Percentiles rank a stretch among this genome's conserved stretches.
phyloP scores from a whole-genome alignment of 2,888 invertebrate genomes.

The Lochmaea crataegi region DNA sequence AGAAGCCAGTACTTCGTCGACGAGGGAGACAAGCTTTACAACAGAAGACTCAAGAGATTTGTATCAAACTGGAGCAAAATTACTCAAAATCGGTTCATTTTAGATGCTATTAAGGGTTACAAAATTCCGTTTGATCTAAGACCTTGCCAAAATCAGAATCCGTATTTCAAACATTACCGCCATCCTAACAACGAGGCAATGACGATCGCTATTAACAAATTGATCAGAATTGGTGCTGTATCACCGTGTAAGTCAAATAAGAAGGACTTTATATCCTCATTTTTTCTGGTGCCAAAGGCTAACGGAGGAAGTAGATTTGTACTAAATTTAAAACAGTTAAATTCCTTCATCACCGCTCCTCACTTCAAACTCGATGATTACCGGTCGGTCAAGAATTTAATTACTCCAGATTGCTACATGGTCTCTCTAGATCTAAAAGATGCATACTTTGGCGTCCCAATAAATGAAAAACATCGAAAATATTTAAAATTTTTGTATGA shows the following conservation, averaged over 20 bases:
- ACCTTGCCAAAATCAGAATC: too few relatives aligned
- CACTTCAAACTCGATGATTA: slow-evolving; percentile 15
- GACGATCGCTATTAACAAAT: slow-evolving; percentile 3
- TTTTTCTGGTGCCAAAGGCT: too few relatives aligned
- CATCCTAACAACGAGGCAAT: too few relatives aligned
- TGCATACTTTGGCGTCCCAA: slow-evolving; percentile 4
- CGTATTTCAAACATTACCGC: too few relatives aligned
- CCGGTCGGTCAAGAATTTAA: slow-evolving; percentile 12
- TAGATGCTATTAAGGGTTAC: too few relatives aligned
- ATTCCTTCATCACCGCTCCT: slow-evolving; percentile 6
- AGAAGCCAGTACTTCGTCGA: too few relatives aligned
- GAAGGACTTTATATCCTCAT: slow-evolving; percentile 11
- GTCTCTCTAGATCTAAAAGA: slow-evolving; percentile 12
- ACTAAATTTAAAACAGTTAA: too few relatives aligned
- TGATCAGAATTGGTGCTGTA: slow-evolving; percentile 12
- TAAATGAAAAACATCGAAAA: too few relatives aligned
- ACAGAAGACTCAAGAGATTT: slow-evolving; percentile 4
- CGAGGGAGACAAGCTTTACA: too few relatives aligned
- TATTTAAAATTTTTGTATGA: too few relatives aligned
- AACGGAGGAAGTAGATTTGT: too few relatives aligned
- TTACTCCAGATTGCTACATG: slow-evolving; percentile 18
- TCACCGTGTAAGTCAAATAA: slow-evolving; percentile 12
- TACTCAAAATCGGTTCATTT: background rate
- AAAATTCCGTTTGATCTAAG: too few relatives aligned
- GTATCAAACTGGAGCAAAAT: slow-evolving; percentile 17